phyloP scores from a whole-genome alignment of 2,888 invertebrate genomes.

The Chymomyza fuscimana region DNA sequence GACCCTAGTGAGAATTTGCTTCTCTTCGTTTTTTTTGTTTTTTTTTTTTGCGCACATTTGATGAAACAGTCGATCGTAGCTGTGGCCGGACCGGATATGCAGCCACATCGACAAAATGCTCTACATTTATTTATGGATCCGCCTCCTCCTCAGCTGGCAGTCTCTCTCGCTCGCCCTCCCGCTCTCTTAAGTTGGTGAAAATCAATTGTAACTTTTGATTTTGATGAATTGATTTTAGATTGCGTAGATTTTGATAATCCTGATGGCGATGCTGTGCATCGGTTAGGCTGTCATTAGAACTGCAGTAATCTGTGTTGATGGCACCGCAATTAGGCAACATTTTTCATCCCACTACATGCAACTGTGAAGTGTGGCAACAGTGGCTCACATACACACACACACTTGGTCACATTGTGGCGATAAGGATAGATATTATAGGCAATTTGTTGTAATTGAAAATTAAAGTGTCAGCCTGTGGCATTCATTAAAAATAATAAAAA shows the following conservation, averaged over 20 bases:
- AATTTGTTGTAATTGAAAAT: slow-evolving; percentile 75
- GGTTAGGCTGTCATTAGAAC: slow-evolving; percentile 67
- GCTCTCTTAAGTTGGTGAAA: slow-evolving; percentile 30
- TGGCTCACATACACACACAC: background rate
- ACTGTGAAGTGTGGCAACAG: background rate
- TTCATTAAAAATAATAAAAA: slow-evolving; percentile 54
- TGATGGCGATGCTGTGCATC: background rate
- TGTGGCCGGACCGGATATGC: slow-evolving; percentile 63
- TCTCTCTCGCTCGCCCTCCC: slow-evolving; percentile 5
- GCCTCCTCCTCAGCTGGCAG: slow-evolving; percentile 47
- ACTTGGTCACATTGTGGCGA: slow-evolving; percentile 46
- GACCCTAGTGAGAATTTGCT: slow-evolving; percentile 16
- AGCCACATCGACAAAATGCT: slow-evolving; percentile 58
- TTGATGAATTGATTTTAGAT: slow-evolving; percentile 76
- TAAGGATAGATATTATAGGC: slow-evolving; percentile 74
- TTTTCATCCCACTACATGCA: slow-evolving; percentile 31
- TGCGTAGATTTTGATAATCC: slow-evolving; percentile 64
- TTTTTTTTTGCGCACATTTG: slow-evolving; percentile 52
- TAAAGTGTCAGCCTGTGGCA: slow-evolving; percentile 75
- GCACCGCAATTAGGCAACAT: slow-evolving; percentile 55
- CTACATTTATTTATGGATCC: slow-evolving; percentile 77
- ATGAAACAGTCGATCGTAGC: slow-evolving; percentile 40
- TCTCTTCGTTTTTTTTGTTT: slow-evolving; percentile 5
- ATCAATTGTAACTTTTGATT: slow-evolving; percentile 69
- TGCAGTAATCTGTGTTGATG: slow-evolving; percentile 18